Base-by-base conservation (phyloP, 2,113 vertebrate species). In the Cryptotis parvus region DNA sequence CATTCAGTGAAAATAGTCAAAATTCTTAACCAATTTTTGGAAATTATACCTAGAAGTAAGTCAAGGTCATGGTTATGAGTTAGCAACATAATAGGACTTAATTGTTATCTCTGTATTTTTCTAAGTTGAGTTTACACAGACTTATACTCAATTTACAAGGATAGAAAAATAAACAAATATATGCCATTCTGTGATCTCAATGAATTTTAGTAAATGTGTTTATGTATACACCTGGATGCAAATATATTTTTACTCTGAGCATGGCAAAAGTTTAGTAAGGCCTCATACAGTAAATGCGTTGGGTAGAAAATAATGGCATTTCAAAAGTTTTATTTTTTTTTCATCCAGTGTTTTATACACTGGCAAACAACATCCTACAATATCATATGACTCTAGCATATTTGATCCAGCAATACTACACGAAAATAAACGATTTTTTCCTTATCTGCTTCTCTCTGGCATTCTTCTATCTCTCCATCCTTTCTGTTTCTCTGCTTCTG, bases 61-160 rank as follows among this genome's bases (percentile, higher is more conserved):
- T 5, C 65, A 75, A 69, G 15, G 49, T 37, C 39, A 77, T 18
- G 2, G 70, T 75, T 76, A 31, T 77, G 33, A 66, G 14, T 73
- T 1, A 75, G 11, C 5, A 66, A 45, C 66, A 63, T 95, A 24
- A 61, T 93, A 33, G 6, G 6, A 61, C 31, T 69, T 72, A 77
- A 39, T 73, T 26, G 52, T 95, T 82, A 72, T 33, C 9, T 72
- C 11, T 86, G 41, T 66, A 20, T 33, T 85, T 87, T 63, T 15
- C 37, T 78, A 86, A 72, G 27, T 75, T n/a, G 12, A 84, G 26
- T 81, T 82, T 31, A 39, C 20, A 39, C 12, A 84, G 16, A 39
- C 72, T 83, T 87, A 55, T 79, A 70, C 16, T 66, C 37, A 41
- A 15, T 41, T 72, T 91, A 52, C 8, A 14, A 82, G 68, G 61